Percentiles rank a stretch among this genome's conserved stretches.
Conservation (phyloP, 2,113 vertebrate genomes). For the Odocoileus virginianus region DNA sequence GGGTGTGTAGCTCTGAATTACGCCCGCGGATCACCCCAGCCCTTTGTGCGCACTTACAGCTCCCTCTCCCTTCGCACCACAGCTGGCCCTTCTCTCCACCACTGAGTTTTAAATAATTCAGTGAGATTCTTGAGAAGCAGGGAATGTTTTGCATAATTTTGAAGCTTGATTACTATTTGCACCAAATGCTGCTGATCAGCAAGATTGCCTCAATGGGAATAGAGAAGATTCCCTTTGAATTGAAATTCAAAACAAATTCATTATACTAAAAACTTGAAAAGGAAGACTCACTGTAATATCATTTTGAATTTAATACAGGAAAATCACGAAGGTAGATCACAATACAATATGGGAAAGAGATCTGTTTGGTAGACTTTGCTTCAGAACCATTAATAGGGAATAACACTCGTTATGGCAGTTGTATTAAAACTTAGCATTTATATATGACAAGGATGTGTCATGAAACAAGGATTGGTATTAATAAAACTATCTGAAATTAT, state of each 20-base stretch:
- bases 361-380: not conserved
- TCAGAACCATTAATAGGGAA: not conserved
- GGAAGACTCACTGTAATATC: not conserved
- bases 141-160: slow-evolving; percentile 74
- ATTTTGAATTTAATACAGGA: not conserved
- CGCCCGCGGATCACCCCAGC: not conserved
- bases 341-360: not conserved
- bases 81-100: slow-evolving; percentile 72
- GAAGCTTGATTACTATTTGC: slow-evolving; percentile 72
- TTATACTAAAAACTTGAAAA: slow-evolving; percentile 22
- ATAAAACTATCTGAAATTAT: not conserved
- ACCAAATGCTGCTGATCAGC: slow-evolving; percentile 71
- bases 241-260: slow-evolving; percentile 64
- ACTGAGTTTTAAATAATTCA: slow-evolving; percentile 79
- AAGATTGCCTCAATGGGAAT: slow-evolving; percentile 53
- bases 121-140: slow-evolving; percentile 72
- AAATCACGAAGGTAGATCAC: not conserved
- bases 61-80: slow-evolving; percentile 57
- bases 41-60: slow-evolving; percentile 28
- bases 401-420: not conserved
- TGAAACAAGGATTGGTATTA: not conserved
- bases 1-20: not conserved
- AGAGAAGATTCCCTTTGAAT: slow-evolving; percentile 42
- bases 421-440: not conserved
- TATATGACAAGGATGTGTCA: not conserved